These are phyloP conservation scores for Anastrepha ludens DNA, from an alignment of 1,140 invertebrate species.

Conservation along the genomic window DNA sequence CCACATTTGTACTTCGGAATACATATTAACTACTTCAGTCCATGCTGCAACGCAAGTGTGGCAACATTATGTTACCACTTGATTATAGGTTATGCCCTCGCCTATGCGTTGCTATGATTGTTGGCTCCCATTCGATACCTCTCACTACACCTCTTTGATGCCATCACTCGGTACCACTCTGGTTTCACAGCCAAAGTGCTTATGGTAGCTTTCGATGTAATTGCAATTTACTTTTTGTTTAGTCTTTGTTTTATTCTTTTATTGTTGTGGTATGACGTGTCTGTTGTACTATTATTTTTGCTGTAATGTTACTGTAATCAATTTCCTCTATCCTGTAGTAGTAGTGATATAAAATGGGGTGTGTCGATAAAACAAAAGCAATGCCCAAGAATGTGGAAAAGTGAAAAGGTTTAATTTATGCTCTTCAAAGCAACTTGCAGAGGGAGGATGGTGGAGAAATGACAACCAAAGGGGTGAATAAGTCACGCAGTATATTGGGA, in stretches of 20 bases:
- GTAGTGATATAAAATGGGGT: background rate
- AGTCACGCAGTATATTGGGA: background rate
- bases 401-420: slow-evolving; percentile 54
- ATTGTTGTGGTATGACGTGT: slow-evolving; percentile 3
- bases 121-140: background rate
- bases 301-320: slow-evolving; percentile 24
- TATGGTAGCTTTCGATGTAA: background rate
- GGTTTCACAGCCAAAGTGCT: background rate
- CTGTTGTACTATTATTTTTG: slow-evolving; percentile 39
- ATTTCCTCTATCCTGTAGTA: background rate
- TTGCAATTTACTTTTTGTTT: slow-evolving; percentile 19
- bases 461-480: background rate
- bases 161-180: background rate
- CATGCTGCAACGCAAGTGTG: slow-evolving; percentile 38
- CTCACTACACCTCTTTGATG: background rate
- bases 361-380: background rate
- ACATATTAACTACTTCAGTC: background rate
- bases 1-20: background rate
- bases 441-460: background rate
- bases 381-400: slow-evolving; percentile 15
- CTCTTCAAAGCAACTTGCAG: background rate
- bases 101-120: slow-evolving; percentile 8
- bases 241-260: background rate
- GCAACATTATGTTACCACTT: slow-evolving; percentile 48
- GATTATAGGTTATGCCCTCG: slow-evolving; percentile 52